phyloP scores from a whole-genome alignment of 2,797 vertebrate genomes.

The Epinephelus malabaricus region DNA sequence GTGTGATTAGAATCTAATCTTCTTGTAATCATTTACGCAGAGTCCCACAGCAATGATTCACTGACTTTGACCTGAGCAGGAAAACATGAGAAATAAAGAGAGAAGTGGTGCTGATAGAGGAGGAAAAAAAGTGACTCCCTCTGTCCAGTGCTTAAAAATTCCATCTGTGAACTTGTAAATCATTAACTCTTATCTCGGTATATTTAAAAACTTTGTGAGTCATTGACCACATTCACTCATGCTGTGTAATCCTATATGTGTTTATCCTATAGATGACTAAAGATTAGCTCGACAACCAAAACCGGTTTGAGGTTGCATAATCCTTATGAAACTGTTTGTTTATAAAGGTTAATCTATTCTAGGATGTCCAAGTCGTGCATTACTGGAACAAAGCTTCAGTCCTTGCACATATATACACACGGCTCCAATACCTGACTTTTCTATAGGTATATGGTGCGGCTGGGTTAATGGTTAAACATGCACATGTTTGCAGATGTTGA shows the following conservation, averaged over 20 bases:
- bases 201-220: conserved; percentile 20
- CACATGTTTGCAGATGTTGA: conserved; percentile 14
- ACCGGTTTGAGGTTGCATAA: background rate
- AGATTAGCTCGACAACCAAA: background rate
- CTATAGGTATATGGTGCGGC: background rate
- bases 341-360: background rate
- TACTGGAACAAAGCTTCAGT: background rate
- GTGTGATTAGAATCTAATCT: conserved; percentile 24
- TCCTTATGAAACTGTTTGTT: background rate
- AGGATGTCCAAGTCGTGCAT: background rate
- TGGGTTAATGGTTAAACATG: conserved; percentile 40
- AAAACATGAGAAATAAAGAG: background rate
- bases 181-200: conserved; percentile 22
- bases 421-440: background rate
- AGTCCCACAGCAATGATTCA: background rate
- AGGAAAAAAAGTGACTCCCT: no score
- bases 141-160: conserved; percentile 11
- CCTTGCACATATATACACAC: background rate
- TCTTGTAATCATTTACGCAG: conserved; percentile 34
- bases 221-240: conserved; percentile 16
- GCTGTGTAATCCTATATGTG: background rate
- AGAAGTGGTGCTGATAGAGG: background rate
- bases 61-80: background rate
- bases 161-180: conserved; percentile 28
- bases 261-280: background rate